Evolutionary conservation across 2,888 invertebrate species (phyloP).

Genomic region (Synergus laeviventris): DNA sequence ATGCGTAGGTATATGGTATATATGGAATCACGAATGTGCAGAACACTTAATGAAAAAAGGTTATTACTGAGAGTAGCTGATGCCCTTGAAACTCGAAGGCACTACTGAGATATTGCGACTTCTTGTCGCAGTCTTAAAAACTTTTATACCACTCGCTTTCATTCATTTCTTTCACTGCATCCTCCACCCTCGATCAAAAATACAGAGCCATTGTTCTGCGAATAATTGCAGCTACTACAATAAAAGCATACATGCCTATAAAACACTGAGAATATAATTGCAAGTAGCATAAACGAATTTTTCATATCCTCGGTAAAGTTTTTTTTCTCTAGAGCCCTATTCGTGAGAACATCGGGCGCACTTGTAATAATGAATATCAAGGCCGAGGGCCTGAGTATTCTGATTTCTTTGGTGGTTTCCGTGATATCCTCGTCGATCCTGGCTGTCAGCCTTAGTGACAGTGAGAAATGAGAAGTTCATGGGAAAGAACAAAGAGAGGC

Average conservation of each 20-base stretch:
- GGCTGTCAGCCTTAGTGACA: slow-evolving; percentile 24
- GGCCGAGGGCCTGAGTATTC: slow-evolving; percentile 1
- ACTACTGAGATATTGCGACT: slow-evolving; percentile 42
- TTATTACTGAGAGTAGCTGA: slow-evolving; percentile 43
- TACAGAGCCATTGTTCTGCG: background rate
- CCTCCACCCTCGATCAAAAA: background rate
- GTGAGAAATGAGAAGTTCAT: slow-evolving; percentile 29
- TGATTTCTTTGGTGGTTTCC: slow-evolving; percentile 8
- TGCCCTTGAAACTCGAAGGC: slow-evolving; percentile 46
- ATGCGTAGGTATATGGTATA: slow-evolving; percentile 10
- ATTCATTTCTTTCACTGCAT: background rate
- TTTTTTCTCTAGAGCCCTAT: background rate
- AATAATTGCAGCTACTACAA: slow-evolving; percentile 1
- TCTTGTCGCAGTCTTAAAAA: slow-evolving; percentile 28
- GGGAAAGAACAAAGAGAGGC: slow-evolving; percentile 12
- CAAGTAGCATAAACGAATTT: background rate
- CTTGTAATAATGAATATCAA: slow-evolving; percentile 21
- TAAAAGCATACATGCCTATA: background rate
- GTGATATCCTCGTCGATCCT: slow-evolving; percentile 22
- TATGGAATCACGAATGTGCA: background rate
- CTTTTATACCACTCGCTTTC: background rate
- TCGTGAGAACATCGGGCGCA: slow-evolving; percentile 17
- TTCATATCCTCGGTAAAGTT: background rate
- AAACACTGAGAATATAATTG: slow-evolving; percentile 22
- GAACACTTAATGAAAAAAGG: slow-evolving; percentile 26